A percentile compares a stretch with the other conserved stretches of the same genome.
Evolutionary conservation across 1,140 invertebrate species (phyloP).

Genomic region (Cydia pomonella): DNA sequence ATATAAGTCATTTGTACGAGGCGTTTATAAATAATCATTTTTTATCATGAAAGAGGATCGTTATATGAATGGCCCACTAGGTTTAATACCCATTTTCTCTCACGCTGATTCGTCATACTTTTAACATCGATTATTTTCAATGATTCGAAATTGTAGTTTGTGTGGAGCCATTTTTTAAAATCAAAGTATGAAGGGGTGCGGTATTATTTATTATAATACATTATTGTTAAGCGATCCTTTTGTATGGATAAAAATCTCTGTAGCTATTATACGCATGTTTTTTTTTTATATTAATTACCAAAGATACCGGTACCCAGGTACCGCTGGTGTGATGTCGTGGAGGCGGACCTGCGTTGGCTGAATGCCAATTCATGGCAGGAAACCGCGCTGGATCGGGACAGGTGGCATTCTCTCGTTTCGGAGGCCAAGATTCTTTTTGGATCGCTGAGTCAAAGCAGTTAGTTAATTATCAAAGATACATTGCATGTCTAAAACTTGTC

Average conservation of each 20-base stretch:
- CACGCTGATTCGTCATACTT: slow-evolving; percentile 67
- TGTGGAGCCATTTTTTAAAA: slow-evolving; percentile 36
- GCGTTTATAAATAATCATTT: slow-evolving; percentile 54
- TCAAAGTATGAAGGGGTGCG: slow-evolving; percentile 38
- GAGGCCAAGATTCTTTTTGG: too few relatives aligned
- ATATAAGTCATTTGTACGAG: slow-evolving; percentile 49
- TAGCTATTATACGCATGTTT: too few relatives aligned
- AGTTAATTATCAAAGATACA: too few relatives aligned
- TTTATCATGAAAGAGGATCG: slow-evolving; percentile 60
- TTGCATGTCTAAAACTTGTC: too few relatives aligned
- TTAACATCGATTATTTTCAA: slow-evolving; percentile 61
- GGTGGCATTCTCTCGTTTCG: too few relatives aligned
- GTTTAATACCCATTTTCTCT: slow-evolving; percentile 50
- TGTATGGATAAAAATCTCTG: neutral
- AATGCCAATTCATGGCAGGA: too few relatives aligned
- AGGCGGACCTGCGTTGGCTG: too few relatives aligned
- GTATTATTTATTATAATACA: slow-evolving; percentile 7
- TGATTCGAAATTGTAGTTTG: slow-evolving; percentile 44
- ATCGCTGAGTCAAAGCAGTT: too few relatives aligned
- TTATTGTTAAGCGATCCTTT: neutral
- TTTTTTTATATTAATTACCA: too few relatives aligned
- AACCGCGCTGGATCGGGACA: too few relatives aligned
- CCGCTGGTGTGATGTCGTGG: too few relatives aligned
- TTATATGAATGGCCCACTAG: slow-evolving; percentile 48
- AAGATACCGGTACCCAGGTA: too few relatives aligned